Base-by-base conservation (phyloP, 1,140 invertebrate species). In the Drosophila ananassae region DNA sequence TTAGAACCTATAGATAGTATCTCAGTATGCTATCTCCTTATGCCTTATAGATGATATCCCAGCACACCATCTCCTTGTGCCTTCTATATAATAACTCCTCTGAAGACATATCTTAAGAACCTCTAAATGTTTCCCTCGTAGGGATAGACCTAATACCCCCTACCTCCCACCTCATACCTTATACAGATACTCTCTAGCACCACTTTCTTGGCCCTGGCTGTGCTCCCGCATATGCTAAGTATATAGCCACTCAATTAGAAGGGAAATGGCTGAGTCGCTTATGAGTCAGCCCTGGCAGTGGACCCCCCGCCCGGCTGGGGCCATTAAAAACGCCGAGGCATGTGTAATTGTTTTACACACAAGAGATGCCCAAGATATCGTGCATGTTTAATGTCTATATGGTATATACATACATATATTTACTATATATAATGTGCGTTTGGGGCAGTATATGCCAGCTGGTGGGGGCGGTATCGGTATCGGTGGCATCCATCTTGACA, bases 331-430 rank as follows among this genome's bases (percentile, higher is more conserved):
- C 77, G 66, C 64, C 64, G 58, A 71, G 69, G 73, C 73, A 80
- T 80, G 66, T 84, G 77, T 80, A 85, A 87, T 84, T 85, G 77
- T 83, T 85, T 73, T 79, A 64, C 63, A 67, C 64, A 67, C 71
- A 68, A 53, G 47, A 60, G 56, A 77, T 76, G 78, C 37, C 72
- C 51, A 73, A 73, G 64, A 71, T 71, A 71, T 57, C 28, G 44
- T 30, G 46, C 5, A 37, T 71, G 62, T 55, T 69, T 72, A 41
- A 60, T 77, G 51, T 77, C 53, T 60, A 51, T 67, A 54, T 63
- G n/a, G 74, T 55, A 10, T 2, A 10, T 10, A 10, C 2, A 37
- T 37, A 44, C 3, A 52, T 47, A 54, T 62, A 69, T 62, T 48
- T 21, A 58, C 3, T 4, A 48, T 48, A 32, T 52, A 56, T 50